Conservation (phyloP, 2,888 invertebrate species). For the Allygus modestus region DNA sequence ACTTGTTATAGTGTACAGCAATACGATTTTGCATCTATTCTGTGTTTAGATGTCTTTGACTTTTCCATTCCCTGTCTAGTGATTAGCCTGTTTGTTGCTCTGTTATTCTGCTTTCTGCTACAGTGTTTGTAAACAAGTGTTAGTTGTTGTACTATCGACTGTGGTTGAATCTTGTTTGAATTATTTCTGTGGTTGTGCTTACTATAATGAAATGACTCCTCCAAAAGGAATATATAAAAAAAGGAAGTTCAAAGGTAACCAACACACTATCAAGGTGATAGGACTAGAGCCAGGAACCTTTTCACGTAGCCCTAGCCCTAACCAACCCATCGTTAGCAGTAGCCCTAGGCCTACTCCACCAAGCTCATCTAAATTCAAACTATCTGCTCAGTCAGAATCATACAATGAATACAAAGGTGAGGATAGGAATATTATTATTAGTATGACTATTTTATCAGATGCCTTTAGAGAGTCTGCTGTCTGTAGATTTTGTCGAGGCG, state of each 20-base stretch:
- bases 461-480: background rate
- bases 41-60: no score
- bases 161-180: no score
- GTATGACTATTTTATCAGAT: constrained; percentile 14
- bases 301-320: background rate
- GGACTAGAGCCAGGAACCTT: background rate
- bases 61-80: no score
- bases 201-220: background rate
- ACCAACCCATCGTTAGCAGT: background rate
- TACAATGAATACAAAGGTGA: constrained; percentile 10
- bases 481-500: constrained; percentile 8
- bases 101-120: no score
- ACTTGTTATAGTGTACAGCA: no score
- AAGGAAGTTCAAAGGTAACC: constrained; percentile 3
- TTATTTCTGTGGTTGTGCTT: background rate
- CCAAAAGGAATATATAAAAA: background rate
- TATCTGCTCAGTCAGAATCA: background rate
- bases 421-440: constrained; percentile 17
- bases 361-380: constrained; percentile 8
- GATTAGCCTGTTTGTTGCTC: no score
- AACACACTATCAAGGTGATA: background rate
- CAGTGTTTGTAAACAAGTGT: no score
- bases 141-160: no score
- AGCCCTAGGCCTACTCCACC: constrained; percentile 4
- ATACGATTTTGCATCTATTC: no score